A percentile compares a stretch with the other conserved stretches of the same genome.
Evolutionary conservation across 2,797 vertebrate genomes (phyloP).

Genomic region (Coranthus polyacanthus): DNA sequence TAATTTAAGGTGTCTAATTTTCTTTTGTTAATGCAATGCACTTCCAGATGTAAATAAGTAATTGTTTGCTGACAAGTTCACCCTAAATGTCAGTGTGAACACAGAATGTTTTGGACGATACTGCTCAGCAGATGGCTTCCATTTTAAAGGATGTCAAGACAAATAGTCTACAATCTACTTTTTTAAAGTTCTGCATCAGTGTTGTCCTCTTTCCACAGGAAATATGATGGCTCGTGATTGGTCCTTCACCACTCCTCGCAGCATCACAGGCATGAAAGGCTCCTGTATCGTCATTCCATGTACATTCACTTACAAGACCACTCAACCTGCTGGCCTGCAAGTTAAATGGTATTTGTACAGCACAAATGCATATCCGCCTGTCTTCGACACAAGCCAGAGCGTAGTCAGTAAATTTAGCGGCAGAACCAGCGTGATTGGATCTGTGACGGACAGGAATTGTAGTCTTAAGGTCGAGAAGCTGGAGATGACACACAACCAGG

Average conservation of each 20-base stretch:
- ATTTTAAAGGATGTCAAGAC: not conserved
- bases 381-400: constrained; percentile 26
- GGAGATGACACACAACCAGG: constrained; percentile 40
- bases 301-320: constrained; percentile 54
- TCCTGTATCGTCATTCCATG: constrained; percentile 78
- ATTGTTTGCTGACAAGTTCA: too few species aligned
- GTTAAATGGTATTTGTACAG: constrained; percentile 73
- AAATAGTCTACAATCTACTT: not conserved
- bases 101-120: too few species aligned
- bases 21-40: too few species aligned
- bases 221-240: constrained; percentile 56
- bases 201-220: constrained; percentile 36
- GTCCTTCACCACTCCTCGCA: constrained; percentile 66
- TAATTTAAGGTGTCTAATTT: too few species aligned
- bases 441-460: constrained; percentile 44
- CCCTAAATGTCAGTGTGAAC: too few species aligned
- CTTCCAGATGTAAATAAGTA: too few species aligned
- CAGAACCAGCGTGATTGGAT: constrained; percentile 57
- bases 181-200: not conserved
- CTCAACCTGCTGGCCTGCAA: constrained; percentile 24
- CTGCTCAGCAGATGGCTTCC: too few species aligned
- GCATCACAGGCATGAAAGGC: constrained; percentile 61
- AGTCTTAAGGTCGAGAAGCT: constrained; percentile 69
- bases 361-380: constrained; percentile 22
- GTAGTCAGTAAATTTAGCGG: constrained; percentile 32